Evolutionary conservation across 1,140 invertebrate species (phyloP), one percentile per base, ranked within the genome.

Genomic region (Nomia melanderi): DNA sequence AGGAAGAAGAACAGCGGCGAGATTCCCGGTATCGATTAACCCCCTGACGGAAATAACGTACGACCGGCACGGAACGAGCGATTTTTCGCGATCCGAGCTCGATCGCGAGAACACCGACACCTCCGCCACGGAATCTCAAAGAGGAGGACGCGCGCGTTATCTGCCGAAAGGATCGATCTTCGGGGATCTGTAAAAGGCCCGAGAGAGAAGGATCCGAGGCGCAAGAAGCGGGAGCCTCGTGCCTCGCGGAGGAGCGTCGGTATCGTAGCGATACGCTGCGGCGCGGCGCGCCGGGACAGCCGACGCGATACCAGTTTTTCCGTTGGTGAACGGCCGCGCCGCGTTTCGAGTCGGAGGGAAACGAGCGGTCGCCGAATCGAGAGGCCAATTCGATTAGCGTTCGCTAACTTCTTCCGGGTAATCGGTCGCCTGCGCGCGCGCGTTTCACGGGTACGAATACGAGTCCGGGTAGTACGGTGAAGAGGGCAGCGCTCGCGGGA

Each of bases 1-100:
- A 31, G 70, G 86, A 88, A 88, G 63, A 82, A 75, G 54, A 75
- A 71, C 50, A 77, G 62, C 63, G 33, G 39, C 31, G 67, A 84
- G 82, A 73, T 86, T 86, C 84, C n/a, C 59, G 50, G 84, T 85
- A 86, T 56, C 72, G 85, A 86, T 86, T 86, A 86, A 78, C 31
- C 78, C 71, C 57, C 73, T 82, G 65, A 77, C 79, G 79, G 76
- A 85, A 81, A 82, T 79, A 82, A 50, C 79, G 54, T 66, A 73
- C 67, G 67, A 41, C 57, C 65, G 59, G 14, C 33, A 47, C 20
- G 23, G 39, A 50, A 31, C 60, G 25, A 27, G 65, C 56, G 82
- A 86, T 79, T 81, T 81, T 83, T 81, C 73, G 31, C n/a, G 67
- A 65, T 44, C 29, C 60, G 20, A 17, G 54, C 50, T 44, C 69